Evolutionary conservation across 2,888 invertebrate species (phyloP).

Genomic region (Drosophila acutilabella): DNA sequence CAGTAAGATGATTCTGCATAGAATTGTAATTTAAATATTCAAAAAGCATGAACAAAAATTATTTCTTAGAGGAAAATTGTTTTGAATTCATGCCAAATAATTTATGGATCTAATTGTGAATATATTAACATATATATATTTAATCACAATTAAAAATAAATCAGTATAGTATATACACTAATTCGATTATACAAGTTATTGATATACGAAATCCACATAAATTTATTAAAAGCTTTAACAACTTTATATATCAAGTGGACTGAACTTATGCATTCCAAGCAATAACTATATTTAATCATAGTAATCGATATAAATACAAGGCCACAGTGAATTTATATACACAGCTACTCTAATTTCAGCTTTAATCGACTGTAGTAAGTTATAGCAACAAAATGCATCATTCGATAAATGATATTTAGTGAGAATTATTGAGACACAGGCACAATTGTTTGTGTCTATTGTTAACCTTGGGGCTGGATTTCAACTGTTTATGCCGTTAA

Average conservation of each 20-base stretch:
- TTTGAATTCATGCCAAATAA: no score
- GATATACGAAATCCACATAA: neutral
- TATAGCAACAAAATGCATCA: neutral
- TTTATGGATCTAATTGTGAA: no score
- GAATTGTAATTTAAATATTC: no score
- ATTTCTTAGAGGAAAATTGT: no score
- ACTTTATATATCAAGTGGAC: neutral
- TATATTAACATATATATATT: no score
- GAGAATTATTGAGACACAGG: slow-evolving; percentile 18
- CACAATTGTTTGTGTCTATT: slow-evolving; percentile 9
- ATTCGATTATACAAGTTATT: neutral
- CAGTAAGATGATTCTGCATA: neutral
- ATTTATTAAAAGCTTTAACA: no score
- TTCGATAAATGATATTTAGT: slow-evolving; percentile 15
- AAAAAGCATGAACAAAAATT: no score
- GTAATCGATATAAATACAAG: no score
- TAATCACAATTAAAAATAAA: no score
- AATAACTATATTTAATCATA: no score
- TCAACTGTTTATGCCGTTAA: slow-evolving; percentile 16
- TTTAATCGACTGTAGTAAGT: neutral
- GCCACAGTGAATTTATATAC: no score
- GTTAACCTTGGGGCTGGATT: slow-evolving; percentile 38
- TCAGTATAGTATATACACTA: no score
- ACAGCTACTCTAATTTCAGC: neutral
- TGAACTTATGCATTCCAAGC: neutral